These are phyloP conservation scores for Okapia johnstoni DNA, from an alignment of 2,113 vertebrate species.

Conservation along the genomic window DNA sequence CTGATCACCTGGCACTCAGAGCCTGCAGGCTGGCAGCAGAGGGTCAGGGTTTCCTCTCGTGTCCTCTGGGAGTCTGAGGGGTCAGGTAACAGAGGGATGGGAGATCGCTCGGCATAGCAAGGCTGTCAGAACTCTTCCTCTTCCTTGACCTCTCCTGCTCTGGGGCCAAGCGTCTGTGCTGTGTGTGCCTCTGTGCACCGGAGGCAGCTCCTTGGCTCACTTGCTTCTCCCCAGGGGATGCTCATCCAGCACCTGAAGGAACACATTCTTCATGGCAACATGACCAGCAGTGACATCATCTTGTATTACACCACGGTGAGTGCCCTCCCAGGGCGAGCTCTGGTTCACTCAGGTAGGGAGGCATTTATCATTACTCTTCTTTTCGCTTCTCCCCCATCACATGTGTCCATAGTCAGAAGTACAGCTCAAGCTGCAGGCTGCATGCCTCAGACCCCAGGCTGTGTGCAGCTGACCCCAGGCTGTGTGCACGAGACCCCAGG, in stretches of 20 bases:
- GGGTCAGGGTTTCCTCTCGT: rapidly evolving
- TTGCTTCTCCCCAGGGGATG: constrained; percentile 82
- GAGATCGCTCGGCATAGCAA: rapidly evolving
- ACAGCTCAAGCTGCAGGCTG: background rate
- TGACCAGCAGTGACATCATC: constrained; percentile 89
- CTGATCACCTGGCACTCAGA: background rate
- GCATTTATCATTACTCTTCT: background rate
- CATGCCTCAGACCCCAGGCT: rapidly evolving
- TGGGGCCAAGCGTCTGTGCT: rapidly evolving
- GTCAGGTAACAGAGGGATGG: background rate
- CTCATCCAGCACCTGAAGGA: constrained; percentile 97
- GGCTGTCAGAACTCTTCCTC: background rate
- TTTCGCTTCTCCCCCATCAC: rapidly evolving
- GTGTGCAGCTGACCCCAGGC: background rate
- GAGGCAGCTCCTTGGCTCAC: background rate
- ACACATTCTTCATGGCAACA: constrained; percentile 93
- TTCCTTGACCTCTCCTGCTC: background rate
- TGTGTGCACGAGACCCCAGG: rapidly evolving
- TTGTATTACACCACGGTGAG: constrained; percentile 96
- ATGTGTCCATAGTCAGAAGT: background rate
- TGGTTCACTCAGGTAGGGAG: background rate
- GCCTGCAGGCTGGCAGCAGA: background rate
- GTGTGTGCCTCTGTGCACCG: rapidly evolving
- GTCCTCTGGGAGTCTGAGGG: background rate
- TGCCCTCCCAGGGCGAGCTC: background rate